phyloP scores from a whole-genome alignment of 2,113 vertebrate species.

The Taurulus bubalis region DNA sequence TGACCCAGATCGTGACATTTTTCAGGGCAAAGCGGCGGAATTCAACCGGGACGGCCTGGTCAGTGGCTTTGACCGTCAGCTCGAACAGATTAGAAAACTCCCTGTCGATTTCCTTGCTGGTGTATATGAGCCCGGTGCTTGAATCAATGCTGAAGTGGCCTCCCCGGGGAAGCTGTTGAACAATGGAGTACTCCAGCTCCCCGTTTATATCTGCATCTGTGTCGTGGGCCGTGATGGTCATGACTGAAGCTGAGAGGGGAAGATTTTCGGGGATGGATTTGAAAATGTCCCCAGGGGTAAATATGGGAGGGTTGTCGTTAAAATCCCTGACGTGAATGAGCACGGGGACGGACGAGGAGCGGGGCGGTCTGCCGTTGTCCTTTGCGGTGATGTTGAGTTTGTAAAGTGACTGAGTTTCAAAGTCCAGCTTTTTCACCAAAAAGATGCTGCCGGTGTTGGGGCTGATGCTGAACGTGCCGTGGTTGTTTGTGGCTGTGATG shows the following conservation, averaged over 20 bases:
- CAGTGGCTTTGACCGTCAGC: slow-evolving; percentile 93
- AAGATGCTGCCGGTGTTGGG: slow-evolving; percentile 97
- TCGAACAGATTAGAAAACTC: slow-evolving; percentile 97
- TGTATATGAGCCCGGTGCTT: slow-evolving; percentile 88
- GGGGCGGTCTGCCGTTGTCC: slow-evolving; percentile 91
- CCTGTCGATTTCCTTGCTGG: slow-evolving; percentile 91
- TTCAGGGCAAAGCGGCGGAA: slow-evolving; percentile 92
- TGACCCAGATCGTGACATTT: slow-evolving; percentile 95
- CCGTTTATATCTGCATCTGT: slow-evolving; percentile 97
- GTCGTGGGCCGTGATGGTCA: slow-evolving; percentile 91
- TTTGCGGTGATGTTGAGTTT: slow-evolving; percentile 94
- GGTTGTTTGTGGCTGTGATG: slow-evolving; percentile 93
- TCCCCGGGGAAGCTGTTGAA: slow-evolving; percentile 93
- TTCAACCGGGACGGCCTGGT: slow-evolving; percentile 93
- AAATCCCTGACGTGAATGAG: slow-evolving; percentile 95
- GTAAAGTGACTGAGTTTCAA: slow-evolving; percentile 93
- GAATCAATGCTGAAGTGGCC: slow-evolving; percentile 91
- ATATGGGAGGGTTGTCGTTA: slow-evolving; percentile 95
- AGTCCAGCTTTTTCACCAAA: slow-evolving; percentile 94
- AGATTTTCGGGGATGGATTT: slow-evolving; percentile 96
- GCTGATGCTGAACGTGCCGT: slow-evolving; percentile 96
- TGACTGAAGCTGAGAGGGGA: slow-evolving; percentile 90
- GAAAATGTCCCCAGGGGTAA: slow-evolving; percentile 94
- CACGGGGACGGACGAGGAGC: slow-evolving; percentile 92
- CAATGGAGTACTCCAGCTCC: slow-evolving; percentile 89